Evolutionary conservation across 30 jellyfish, hydroid and myxozoan species (phyloP), one percentile per base, ranked within the genome.

Genomic region (Aurelia sp.): DNA sequence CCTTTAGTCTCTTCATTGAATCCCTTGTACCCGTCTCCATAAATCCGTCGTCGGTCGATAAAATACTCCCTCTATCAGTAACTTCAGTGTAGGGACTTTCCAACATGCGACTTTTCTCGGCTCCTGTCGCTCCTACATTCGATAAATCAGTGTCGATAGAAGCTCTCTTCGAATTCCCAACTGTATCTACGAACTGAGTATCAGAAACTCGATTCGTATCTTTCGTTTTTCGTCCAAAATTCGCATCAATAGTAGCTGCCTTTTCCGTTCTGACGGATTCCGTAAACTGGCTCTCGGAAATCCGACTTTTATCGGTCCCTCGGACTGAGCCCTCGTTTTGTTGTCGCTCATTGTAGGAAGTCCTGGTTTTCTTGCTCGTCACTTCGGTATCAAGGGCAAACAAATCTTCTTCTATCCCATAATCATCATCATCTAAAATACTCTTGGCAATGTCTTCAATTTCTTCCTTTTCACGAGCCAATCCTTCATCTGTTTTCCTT

Each of bases 351-450:
- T 44, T 44, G 15, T 44, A 12, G 55, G 55, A 4, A 8, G 81
- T 16, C 81, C 81, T 70, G 5, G 57, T 13, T 17, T 10, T 74
- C 5, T 53, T 44, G 15, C 30, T 55, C 16, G 58, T 47, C 10
- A 10, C 58, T 10, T 82, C 79, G 4, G 76, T 53, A 81, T 81
- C 83, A 22, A 65, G n/a, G 21, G 84, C 84, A 38, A 82, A 82
- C 5, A 63, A 65, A 40, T 68, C 80, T 19, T 82, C 84, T 9
- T 40, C 86, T 19, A 67, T 59, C 47, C 20, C 53, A 69, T 13
- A 67, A 13, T 52, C 60, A 70, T 70, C 85, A 40, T 68, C 85
- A 4, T 82, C 92, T 8, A 82, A 24, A 52, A 51, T 59, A 63
- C 84, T 72, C 61, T 59, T 71, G 16, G 76, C 84, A 40, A 82